These are phyloP conservation scores for Lophotriccus pileatus DNA, from an alignment of 2,797 vertebrate genomes.

Conservation along the genomic window DNA sequence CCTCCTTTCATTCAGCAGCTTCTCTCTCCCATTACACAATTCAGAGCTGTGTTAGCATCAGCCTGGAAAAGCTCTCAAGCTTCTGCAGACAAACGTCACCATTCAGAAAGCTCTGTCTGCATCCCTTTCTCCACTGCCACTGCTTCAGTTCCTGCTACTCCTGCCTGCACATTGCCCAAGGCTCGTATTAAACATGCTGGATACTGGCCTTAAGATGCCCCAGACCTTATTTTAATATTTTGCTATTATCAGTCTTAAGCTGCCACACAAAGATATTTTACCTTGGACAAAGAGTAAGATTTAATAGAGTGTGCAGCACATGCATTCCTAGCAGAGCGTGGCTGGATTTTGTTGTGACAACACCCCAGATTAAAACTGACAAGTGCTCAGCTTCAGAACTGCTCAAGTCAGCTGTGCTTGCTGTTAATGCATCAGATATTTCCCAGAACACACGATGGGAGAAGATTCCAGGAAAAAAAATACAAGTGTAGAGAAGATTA, in stretches of 20 bases:
- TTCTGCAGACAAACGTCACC: neutral
- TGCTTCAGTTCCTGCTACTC: neutral
- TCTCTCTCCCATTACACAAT: neutral
- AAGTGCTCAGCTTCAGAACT: neutral
- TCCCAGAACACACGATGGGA: neutral
- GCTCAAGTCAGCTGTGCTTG: neutral
- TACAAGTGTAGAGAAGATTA: neutral
- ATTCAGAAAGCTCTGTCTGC: neutral
- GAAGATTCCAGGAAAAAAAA: constrained; percentile 4
- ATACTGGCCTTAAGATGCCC: neutral
- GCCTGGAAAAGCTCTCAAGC: neutral
- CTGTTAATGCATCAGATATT: neutral
- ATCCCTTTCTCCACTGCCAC: neutral
- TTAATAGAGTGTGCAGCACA: neutral
- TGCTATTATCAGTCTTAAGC: neutral
- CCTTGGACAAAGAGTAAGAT: neutral
- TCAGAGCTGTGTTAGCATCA: neutral
- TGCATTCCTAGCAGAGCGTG: neutral
- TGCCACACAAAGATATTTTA: neutral
- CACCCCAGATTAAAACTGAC: constrained; percentile 30
- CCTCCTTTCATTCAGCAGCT: neutral
- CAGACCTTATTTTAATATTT: neutral
- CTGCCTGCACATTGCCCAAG: neutral
- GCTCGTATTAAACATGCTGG: neutral
- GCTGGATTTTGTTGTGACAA: constrained; percentile 35